These are phyloP conservation scores for Prunella himalayana DNA, from an alignment of 2,113 vertebrate genomes.

Conservation along the genomic window DNA sequence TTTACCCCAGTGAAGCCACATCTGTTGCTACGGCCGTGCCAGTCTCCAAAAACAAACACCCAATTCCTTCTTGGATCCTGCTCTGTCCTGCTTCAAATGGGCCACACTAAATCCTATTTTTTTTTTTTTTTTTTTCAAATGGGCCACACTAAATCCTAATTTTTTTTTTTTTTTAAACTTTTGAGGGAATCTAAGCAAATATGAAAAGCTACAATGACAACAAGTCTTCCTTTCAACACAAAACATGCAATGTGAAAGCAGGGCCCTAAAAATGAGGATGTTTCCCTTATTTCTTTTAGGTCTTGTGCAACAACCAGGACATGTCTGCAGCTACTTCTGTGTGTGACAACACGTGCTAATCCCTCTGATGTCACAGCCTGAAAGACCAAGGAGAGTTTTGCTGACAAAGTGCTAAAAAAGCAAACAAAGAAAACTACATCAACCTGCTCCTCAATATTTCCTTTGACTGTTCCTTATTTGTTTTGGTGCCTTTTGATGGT, in stretches of 20 bases:
- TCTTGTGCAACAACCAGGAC: neutral
- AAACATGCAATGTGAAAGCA: neutral
- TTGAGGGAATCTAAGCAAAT: neutral
- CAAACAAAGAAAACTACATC: neutral
- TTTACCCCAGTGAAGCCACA: neutral
- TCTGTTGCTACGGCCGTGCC: neutral
- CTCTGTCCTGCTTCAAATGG: neutral
- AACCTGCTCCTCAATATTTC: neutral
- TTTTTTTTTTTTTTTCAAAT: neutral
- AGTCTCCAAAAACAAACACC: constrained; percentile 25
- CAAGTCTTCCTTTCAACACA: neutral
- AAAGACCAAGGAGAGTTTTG: neutral
- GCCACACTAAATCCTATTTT: neutral
- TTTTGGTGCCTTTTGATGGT: neutral
- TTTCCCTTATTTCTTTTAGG: neutral
- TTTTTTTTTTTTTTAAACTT: neutral
- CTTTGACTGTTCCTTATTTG: neutral
- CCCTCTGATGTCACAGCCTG: neutral
- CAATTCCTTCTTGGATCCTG: neutral
- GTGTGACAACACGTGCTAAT: accelerated
- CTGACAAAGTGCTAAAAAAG: neutral
- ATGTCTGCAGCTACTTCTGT: neutral
- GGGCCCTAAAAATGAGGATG: neutral
- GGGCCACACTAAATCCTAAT: neutral
- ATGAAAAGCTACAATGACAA: neutral